Percentiles rank a stretch among this genome's conserved stretches.
These are phyloP conservation scores for Metacarcinus magister DNA, from an alignment of 2,888 invertebrate genomes.

Conservation along the genomic window DNA sequence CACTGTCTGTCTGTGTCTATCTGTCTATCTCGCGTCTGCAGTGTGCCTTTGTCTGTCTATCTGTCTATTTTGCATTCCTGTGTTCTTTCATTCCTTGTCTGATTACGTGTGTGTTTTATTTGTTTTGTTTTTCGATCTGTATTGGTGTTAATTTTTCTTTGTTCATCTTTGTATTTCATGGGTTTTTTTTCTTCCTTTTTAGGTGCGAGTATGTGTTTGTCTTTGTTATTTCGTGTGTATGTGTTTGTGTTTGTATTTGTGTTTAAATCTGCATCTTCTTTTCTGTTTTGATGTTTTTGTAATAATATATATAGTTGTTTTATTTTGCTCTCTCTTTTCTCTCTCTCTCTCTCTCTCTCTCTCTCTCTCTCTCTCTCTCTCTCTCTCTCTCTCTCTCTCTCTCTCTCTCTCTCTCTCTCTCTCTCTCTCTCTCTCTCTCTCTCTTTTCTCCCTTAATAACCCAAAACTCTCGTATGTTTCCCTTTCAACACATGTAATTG, in stretches of 20 bases:
- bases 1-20: neutral
- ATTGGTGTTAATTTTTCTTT: neutral
- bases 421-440: neutral
- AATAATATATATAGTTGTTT: neutral
- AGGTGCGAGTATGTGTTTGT: neutral
- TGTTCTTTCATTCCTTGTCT: neutral
- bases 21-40: neutral
- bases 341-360: slow-evolving; percentile 53
- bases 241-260: neutral
- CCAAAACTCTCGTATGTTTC: neutral
- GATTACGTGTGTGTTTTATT: neutral
- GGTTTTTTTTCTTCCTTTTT: neutral
- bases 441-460: neutral
- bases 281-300: neutral
- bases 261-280: neutral
- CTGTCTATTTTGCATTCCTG: neutral
- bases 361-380: slow-evolving; percentile 57
- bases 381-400: slow-evolving; percentile 51
- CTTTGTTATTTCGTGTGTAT: neutral
- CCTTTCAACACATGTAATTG: neutral
- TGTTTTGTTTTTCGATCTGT: neutral
- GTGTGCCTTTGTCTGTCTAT: neutral
- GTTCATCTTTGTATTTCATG: neutral
- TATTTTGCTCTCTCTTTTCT: neutral
- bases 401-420: slow-evolving; percentile 47